These are phyloP conservation scores for Caranx melampygus DNA, from an alignment of 2,113 vertebrate genomes.

Conservation along the genomic window DNA sequence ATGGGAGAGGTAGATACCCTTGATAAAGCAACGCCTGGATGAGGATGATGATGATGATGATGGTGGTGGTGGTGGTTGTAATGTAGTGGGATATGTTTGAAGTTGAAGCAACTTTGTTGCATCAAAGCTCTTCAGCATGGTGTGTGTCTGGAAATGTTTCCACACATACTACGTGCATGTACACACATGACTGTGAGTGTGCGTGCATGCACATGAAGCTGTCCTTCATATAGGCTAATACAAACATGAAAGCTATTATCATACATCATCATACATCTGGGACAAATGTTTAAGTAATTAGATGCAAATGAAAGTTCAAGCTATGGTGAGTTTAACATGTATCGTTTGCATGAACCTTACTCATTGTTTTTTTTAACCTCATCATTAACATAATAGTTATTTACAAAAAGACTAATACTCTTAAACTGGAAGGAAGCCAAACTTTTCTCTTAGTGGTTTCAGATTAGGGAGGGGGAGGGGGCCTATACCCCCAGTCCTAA, in stretches of 20 bases:
- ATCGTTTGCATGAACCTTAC: constrained; percentile 30
- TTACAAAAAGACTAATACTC: no score
- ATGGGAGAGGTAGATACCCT: constrained; percentile 46
- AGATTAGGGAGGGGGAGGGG: no score
- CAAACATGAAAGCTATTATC: constrained; percentile 61
- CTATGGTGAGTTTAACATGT: constrained; percentile 26
- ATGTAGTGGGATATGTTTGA: neutral
- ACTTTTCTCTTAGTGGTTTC: no score
- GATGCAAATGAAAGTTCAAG: constrained; percentile 66
- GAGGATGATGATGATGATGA: neutral
- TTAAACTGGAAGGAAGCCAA: no score
- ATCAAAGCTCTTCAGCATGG: constrained; percentile 4
- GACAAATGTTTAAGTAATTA: constrained; percentile 58
- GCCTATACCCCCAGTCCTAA: no score
- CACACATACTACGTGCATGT: no score
- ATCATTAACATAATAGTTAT: constrained; percentile 12
- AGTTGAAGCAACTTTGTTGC: constrained; percentile 29
- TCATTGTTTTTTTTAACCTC: constrained; percentile 6
- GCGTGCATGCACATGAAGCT: neutral
- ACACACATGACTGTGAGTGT: neutral
- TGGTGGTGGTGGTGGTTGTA: no score
- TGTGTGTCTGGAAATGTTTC: neutral
- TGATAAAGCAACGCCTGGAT: constrained; percentile 12
- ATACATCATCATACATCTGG: constrained; percentile 44
- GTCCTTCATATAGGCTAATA: constrained; percentile 51